Evolutionary conservation across 2,888 invertebrate species (phyloP), one percentile per base, ranked within the genome.

Genomic region (Abscondita cerata): DNA sequence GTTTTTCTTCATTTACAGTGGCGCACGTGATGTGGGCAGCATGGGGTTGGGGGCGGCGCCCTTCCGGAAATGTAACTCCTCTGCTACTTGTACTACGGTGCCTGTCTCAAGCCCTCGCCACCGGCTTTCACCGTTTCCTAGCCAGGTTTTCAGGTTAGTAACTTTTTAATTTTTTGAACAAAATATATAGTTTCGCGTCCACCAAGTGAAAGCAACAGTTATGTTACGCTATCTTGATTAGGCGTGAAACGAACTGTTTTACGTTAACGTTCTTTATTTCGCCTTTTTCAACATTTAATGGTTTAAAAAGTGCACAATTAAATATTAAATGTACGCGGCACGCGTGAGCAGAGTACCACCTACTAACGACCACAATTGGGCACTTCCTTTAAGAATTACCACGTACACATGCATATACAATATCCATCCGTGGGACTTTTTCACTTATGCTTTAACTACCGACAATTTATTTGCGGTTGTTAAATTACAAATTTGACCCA

Each of bases 71-170:
- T 74, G 75, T 74, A 73, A 72, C 74, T 75, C 76, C 75, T 69
- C 73, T 75, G 72, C 75, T 78, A 74, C 73, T 75, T 72, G 75
- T 76, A 70, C 72, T 74, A 66, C 77, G 79, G 78, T 78, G 77
- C 74, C 78, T 80, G 75, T 77, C 79, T 74, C 80, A 79, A 73
- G 76, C 77, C 70, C 78, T 81, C 70, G 78, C 80, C 77, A 81
- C 80, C 75, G 80, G 79, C 74, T 80, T 81, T 74, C 80, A 80
- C 72, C 79, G 80, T 77, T 85, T 85, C 81, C 82, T 85, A 80
- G 84, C 84, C 78, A 83, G 84, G 80, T 83, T 85, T 78, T 84
- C 85, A 84, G 85, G 85, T 85, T 80, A 84, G 83, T 79, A 76
- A 73, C 72, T 76, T 66, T 53, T 64, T 50, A 60, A 55, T 65